Evolutionary conservation across 2,888 invertebrate genomes (phyloP), one percentile per base, ranked within the genome.

Genomic region (Oxycera nigricornis): DNA sequence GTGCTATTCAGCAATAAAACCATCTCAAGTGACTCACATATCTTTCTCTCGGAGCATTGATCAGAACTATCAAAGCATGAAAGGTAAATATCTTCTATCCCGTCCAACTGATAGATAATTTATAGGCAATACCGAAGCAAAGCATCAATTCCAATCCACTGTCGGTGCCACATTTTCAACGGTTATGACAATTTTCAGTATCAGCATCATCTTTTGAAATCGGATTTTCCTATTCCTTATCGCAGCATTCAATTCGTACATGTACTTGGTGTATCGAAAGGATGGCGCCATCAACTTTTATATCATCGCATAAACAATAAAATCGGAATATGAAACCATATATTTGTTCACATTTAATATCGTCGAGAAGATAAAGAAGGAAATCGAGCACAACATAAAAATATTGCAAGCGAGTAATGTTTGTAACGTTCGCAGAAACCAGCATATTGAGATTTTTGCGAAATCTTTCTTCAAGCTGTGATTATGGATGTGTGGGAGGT

Each of bases 251-350:
- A 55, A 55, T 55, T 11, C 24, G 55, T 24, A 55, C 55, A 55
- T 24, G 24, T 46, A 46, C 46, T 46, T 14, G 46, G 61, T 31
- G 26, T 61, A 65, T 65, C 41, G 65, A 70, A 72, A 65, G 57
- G 65, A 73, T 52, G 73, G 52, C 65, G 50, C 61, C 50, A 70
- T 74, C 68, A 74, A 74, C 70, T 74, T 74, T 74, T 74, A 74
- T 74, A 74, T 70, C 61, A 41, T 70, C 61, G 70, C 70, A 74
- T 74, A 74, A 74, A 74, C 74, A 74, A 74, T 70, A 74, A 74
- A 74, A 74, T 74, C 59, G 30, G 59, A 74, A 74, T 70, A 74
- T 70, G 59, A 70, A 62, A 65, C 31, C 65, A 73, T 73, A 52
- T 73, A 59, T 72, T 72, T 72, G 57, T 39, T 72, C 59, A 17